Evolutionary conservation across 2,888 invertebrate genomes (phyloP), one percentile per base, ranked within the genome.

Genomic region (Megamerina dolium): DNA sequence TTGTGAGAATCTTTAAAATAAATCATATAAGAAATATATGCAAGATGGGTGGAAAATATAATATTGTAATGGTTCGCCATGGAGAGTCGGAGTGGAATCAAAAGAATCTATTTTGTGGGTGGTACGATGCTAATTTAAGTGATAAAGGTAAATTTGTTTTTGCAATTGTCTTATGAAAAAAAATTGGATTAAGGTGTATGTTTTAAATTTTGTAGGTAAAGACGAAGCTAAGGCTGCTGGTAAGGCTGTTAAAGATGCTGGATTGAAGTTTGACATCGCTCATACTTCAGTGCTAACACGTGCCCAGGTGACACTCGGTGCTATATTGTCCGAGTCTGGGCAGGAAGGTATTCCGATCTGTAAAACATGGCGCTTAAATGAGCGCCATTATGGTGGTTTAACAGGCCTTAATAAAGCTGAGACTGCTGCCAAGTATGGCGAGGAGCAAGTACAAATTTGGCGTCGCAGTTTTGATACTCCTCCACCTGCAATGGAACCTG

Each of bases 381-480:
- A 91, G 68, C 80, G 91, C 51, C 91, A 91, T 64, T 91, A 91
- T 57, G 91, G 91, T 45, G 87, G 85, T 17, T 76, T 91, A 5
- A 91, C 90, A 33, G 90, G 90, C n/a, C 75, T 91, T 49, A 87
- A 91, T 61, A 91, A 91, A 70, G 80, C 85, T 0, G 89, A 90
- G 72, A 90, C 90, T 5, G 89, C 89, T 18, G 83, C 83, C 37
- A 88, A 89, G 61, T 91, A 86, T 68, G 91, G 91, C 9, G 89
- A 89, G 63, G 83, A 83, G 16, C 87, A 88, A 74, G 86, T 70
- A 6, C 81, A 84, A 72, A 87, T 88, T 60, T 91, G 91, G 91
- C 79, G 90, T 48, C 79, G 90, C 50, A 89, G 89, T 59, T 91
- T 85, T 54, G 87, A 89, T 56, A 79, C 82, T 5, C 89, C 89